Base-by-base conservation (phyloP, 1,140 invertebrate species). In the Saxidomus purpurata region DNA sequence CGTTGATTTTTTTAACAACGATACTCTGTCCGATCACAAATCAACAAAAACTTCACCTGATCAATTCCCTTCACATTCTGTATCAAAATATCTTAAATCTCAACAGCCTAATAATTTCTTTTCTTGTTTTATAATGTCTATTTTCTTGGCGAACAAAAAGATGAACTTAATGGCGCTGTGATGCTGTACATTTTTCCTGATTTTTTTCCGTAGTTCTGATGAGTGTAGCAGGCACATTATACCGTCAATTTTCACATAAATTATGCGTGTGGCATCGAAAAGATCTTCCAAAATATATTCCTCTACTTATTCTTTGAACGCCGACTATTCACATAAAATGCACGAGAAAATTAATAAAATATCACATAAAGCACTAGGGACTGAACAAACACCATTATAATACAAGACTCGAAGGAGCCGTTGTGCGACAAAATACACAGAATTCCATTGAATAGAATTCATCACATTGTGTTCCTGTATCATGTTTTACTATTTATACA, bases 231-330 rank as follows among this genome's bases (percentile, higher is more conserved):
- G 40, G 22, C 76, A 31, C 11, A 49, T 9, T 79, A 79, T 79
- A 47, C 28, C 76, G 25, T 47, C 76, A 79, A 55, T 52, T 22
- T 79, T 79, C 76, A 49, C 76, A 79, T 79, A 79, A 79, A 79
- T 79, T 79, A 55, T 79, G 76, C 31, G 76, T 79, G 76, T 79
- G 76, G 76, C 76, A 31, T 79, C 43, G 43, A 22, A 22, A 52
- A 28, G 40, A 47, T 47, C 31, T 34, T 52, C 28, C 47, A 28
- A 34, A 36, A 8, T 71, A 17, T 40, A 71, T 71, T 4, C 67
- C 34, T 71, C 13, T 19, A 3, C 34, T 71, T 38, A 71, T 34
- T 71, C 25, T 71, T 38, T 38, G 34, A 15, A 71, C 25, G 25
- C 17, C 28, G 22, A 71, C 67, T 38, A 38, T 15, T 71, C 34